phyloP scores from a whole-genome alignment of 2,113 vertebrate species.

The Solea solea region DNA sequence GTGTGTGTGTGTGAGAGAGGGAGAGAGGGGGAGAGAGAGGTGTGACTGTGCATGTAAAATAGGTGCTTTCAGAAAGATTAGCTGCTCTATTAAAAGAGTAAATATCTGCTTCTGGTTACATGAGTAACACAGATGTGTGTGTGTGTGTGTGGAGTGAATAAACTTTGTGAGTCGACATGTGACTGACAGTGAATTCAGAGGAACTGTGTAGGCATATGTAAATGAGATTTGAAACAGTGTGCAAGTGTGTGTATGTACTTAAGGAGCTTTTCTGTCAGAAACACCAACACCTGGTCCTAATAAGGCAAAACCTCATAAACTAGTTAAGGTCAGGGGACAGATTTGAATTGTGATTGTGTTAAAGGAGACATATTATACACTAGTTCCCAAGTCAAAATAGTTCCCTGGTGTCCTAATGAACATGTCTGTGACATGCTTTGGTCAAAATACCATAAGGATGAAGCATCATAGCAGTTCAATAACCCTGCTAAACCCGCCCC shows the following conservation, averaged over 20 bases:
- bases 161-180: slow-evolving; percentile 24
- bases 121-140: not conserved
- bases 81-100: slow-evolving; percentile 46
- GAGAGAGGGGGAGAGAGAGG: slow-evolving; percentile 3
- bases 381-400: too few relatives aligned
- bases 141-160: slow-evolving; percentile 23
- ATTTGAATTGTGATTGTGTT: too few relatives aligned
- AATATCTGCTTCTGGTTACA: slow-evolving; percentile 42
- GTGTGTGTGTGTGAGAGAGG: not conserved
- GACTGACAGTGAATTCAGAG: slow-evolving; percentile 22
- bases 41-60: slow-evolving; percentile 35
- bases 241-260: not conserved
- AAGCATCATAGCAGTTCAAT: too few relatives aligned
- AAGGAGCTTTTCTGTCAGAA: too few relatives aligned
- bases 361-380: too few relatives aligned
- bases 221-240: slow-evolving; percentile 34
- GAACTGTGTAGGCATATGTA: slow-evolving; percentile 42
- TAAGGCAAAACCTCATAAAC: too few relatives aligned
- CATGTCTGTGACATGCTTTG: too few relatives aligned
- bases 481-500: too few relatives aligned
- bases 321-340: too few relatives aligned
- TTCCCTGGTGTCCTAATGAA: too few relatives aligned
- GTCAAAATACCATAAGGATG: too few relatives aligned
- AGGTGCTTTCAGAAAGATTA: slow-evolving; percentile 50
- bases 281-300: too few relatives aligned